A percentile compares a stretch with the other conserved stretches of the same genome.
Conservation (phyloP, 2,888 invertebrate species). For the Microctonus brassicae region DNA sequence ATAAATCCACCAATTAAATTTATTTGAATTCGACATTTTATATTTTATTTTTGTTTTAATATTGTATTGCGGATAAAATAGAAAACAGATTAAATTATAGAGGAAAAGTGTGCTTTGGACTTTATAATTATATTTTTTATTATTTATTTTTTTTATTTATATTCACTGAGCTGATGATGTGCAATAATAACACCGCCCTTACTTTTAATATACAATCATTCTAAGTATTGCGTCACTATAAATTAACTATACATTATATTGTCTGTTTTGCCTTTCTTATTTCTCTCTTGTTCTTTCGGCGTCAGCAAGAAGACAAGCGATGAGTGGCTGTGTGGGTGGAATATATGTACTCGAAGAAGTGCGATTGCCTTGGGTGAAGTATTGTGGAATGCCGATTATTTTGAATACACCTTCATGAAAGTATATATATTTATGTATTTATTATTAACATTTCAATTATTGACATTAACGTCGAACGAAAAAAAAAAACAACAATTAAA, state of each 20-base stretch:
- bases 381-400: conserved; percentile 20
- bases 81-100: too few relatives aligned
- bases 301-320: conserved; percentile 21
- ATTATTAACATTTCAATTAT: too few relatives aligned
- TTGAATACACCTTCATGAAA: background rate
- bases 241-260: too few relatives aligned
- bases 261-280: too few relatives aligned
- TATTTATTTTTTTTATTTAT: too few relatives aligned
- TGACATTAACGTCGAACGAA: too few relatives aligned
- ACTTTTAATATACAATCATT: background rate
- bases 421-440: background rate
- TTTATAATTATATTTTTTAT: too few relatives aligned
- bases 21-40: background rate
- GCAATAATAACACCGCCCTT: background rate
- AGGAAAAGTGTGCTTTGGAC: too few relatives aligned
- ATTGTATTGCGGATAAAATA: too few relatives aligned
- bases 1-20: background rate
- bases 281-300: too few relatives aligned
- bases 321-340: conserved; percentile 29
- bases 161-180: background rate
- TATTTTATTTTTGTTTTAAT: background rate
- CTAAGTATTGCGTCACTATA: background rate
- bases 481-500: too few relatives aligned
- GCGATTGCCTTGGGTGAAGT: conserved; percentile 19
- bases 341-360: conserved; percentile 4